Percentiles rank a stretch among this genome's conserved stretches.
These are phyloP conservation scores for Campoletis raptor DNA, from an alignment of 2,888 invertebrate species.

Conservation along the genomic window DNA sequence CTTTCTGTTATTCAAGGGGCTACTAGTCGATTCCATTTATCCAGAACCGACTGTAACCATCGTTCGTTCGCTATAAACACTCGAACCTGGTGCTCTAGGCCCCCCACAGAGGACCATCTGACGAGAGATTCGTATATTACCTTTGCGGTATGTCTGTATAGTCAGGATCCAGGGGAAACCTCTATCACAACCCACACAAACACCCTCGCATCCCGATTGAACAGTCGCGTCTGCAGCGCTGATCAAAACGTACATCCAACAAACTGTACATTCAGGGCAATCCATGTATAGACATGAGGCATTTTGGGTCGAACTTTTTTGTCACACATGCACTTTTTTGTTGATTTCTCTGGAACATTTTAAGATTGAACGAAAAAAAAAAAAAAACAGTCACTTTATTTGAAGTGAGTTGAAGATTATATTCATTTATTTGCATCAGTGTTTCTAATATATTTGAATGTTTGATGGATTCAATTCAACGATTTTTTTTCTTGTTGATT, in stretches of 20 bases:
- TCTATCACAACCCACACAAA: constrained; percentile 13
- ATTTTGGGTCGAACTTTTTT: not conserved
- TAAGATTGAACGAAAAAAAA: not conserved
- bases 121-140: constrained; percentile 27
- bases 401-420: too few relatives aligned
- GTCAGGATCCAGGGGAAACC: constrained; percentile 7
- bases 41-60: constrained; percentile 21
- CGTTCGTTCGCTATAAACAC: constrained; percentile 39
- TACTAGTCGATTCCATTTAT: constrained; percentile 60
- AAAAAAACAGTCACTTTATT: too few relatives aligned
- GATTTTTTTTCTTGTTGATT: not conserved
- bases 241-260: constrained; percentile 54
- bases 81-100: not conserved
- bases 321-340: not conserved
- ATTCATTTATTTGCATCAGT: not conserved
- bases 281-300: not conserved
- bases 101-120: constrained; percentile 23
- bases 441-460: too few relatives aligned
- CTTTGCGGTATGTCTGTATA: constrained; percentile 5
- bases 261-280: constrained; percentile 16
- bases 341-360: not conserved
- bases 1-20: not conserved
- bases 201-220: constrained; percentile 21
- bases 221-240: constrained; percentile 35
- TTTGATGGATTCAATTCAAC: not conserved